phyloP scores from a whole-genome alignment of 37 sponge, comb jelly and placozoan species.

The Chondrosia reniformis region DNA sequence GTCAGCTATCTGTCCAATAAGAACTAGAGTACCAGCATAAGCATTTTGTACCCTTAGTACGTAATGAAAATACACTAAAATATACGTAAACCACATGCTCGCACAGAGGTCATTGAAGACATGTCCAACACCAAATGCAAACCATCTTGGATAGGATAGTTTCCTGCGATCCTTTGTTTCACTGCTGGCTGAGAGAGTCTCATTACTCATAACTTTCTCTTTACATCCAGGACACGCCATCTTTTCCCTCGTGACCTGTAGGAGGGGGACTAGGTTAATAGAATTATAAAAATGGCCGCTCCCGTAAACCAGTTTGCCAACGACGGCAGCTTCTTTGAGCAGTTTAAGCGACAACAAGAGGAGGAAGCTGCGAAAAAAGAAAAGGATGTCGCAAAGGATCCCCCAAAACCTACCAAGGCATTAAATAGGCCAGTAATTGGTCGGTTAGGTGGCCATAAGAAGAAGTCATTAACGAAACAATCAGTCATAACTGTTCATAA shows the following conservation, averaged over 20 bases:
- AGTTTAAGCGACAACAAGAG: conserved; percentile 65
- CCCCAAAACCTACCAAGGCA: not conserved
- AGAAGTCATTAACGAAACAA: not conserved
- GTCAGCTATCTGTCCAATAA: conserved; percentile 94
- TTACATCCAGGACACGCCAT: not conserved
- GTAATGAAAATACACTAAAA: conserved; percentile 80
- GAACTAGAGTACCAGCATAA: conserved; percentile 78
- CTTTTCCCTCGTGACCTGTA: not conserved
- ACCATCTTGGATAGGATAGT: conserved; percentile 14
- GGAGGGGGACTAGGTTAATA: not conserved
- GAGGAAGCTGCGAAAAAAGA: conserved; percentile 10
- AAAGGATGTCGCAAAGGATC: not conserved
- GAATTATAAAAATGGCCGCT: not conserved
- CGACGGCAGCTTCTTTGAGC: conserved; percentile 89
- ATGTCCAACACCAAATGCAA: conserved; percentile 90
- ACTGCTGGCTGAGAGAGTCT: not conserved
- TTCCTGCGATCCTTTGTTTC: not conserved
- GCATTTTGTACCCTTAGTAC: conserved; percentile 61
- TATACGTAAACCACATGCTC: conserved; percentile 96
- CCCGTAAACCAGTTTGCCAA: conserved; percentile 59
- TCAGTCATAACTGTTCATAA: not conserved
- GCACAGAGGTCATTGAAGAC: conserved; percentile 94
- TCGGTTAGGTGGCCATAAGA: conserved; percentile 25
- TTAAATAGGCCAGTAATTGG: not conserved
- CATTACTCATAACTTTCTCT: not conserved